phyloP scores from a whole-genome alignment of 2,797 vertebrate species.

The Gymnoscopelus microlampas region DNA sequence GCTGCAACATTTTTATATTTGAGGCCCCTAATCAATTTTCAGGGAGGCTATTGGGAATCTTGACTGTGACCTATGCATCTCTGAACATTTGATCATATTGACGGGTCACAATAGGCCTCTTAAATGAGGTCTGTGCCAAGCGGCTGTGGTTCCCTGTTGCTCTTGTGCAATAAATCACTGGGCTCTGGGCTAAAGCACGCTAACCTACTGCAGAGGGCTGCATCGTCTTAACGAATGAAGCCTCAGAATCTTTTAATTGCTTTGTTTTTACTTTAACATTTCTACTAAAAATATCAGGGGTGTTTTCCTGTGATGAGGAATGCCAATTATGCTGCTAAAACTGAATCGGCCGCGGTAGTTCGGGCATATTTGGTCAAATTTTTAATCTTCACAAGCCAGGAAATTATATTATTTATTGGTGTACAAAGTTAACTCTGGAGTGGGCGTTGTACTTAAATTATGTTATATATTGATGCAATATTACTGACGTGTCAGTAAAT shows the following conservation, averaged over 20 bases:
- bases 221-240: slow-evolving; percentile 37
- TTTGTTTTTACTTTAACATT: slow-evolving; percentile 49
- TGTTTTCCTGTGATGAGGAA: slow-evolving; percentile 42
- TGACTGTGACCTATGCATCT: too few relatives aligned
- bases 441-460: slow-evolving; percentile 10
- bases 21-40: neutral
- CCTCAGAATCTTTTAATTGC: slow-evolving; percentile 32
- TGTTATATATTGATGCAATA: slow-evolving; percentile 46
- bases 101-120: too few relatives aligned
- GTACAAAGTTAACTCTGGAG: slow-evolving; percentile 49
- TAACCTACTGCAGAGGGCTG: slow-evolving; percentile 53
- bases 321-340: slow-evolving; percentile 68
- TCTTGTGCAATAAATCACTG: slow-evolving; percentile 67
- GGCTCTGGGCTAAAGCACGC: slow-evolving; percentile 23
- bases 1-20: slow-evolving; percentile 28
- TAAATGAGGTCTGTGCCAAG: slow-evolving; percentile 50
- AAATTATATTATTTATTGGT: slow-evolving; percentile 40
- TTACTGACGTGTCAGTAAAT: slow-evolving; percentile 47
- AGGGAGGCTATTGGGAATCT: neutral
- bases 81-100: too few relatives aligned
- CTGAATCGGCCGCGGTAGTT: slow-evolving; percentile 31
- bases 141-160: slow-evolving; percentile 41
- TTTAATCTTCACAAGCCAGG: slow-evolving; percentile 38
- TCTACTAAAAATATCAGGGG: slow-evolving; percentile 44
- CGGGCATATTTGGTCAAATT: slow-evolving; percentile 56